These are phyloP conservation scores for Centruroides sculpturatus DNA, from an alignment of 1,140 invertebrate genomes.

Conservation along the genomic window DNA sequence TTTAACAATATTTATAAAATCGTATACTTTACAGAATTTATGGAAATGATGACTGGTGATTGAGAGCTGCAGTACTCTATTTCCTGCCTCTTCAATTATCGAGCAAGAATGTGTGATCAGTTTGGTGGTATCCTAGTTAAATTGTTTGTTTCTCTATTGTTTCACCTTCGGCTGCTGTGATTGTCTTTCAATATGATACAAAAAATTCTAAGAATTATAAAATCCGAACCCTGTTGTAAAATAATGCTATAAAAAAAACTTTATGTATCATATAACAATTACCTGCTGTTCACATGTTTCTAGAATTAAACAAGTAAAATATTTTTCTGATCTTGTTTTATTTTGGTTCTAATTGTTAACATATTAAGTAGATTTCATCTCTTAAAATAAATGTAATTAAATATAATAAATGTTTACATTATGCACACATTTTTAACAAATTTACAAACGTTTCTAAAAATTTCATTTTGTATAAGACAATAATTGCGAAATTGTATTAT, in stretches of 20 bases:
- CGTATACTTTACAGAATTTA: conserved; percentile 59
- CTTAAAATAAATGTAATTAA: too few species aligned
- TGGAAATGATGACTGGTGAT: conserved; percentile 92
- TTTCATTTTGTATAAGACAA: too few species aligned
- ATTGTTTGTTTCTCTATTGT: not conserved
- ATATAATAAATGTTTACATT: too few species aligned
- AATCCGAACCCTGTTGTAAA: not conserved
- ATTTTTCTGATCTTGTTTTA: not conserved
- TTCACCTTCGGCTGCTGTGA: not conserved
- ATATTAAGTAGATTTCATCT: not conserved
- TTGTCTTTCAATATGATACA: not conserved
- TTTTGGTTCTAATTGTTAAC: not conserved
- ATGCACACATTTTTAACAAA: too few species aligned
- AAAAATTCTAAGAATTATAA: not conserved
- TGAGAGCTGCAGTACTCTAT: conserved; percentile 28
- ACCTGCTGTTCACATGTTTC: not conserved
- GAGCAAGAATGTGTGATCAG: too few species aligned
- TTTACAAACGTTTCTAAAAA: too few species aligned
- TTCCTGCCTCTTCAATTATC: not conserved
- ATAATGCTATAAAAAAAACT: not conserved
- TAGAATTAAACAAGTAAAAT: not conserved
- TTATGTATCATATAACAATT: not conserved
- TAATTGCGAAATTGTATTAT: too few species aligned
- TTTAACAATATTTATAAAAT: not conserved
- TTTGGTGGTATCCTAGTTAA: not conserved